Percentiles rank a stretch among this genome's conserved stretches.
Evolutionary conservation across 2,113 vertebrate species (phyloP).

Genomic region (Calonectris borealis): DNA sequence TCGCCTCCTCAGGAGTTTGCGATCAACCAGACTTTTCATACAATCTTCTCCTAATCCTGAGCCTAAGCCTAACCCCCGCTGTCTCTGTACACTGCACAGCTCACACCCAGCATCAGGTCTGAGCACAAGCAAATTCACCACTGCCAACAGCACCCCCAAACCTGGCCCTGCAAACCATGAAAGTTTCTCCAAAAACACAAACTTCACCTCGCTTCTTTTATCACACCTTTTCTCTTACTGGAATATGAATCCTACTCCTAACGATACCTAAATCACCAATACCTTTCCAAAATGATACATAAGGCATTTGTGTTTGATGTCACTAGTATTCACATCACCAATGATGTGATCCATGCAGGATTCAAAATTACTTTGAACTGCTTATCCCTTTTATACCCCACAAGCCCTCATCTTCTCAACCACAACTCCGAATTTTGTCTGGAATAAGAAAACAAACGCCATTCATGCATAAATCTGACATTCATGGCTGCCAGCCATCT

Average conservation of each 20-base stretch:
- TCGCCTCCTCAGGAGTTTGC: fast-evolving
- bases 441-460: background rate
- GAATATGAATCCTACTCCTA: background rate
- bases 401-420: background rate
- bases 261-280: background rate
- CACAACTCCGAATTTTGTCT: background rate
- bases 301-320: background rate
- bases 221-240: background rate
- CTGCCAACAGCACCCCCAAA: background rate
- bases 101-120: background rate
- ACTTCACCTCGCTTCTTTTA: background rate
- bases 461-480: background rate
- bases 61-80: background rate
- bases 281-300: background rate
- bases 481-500: background rate
- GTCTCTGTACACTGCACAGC: background rate
- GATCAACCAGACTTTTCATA: background rate
- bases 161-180: background rate
- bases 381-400: background rate
- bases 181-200: background rate
- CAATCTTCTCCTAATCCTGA: background rate
- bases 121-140: background rate
- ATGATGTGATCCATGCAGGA: background rate
- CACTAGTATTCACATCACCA: background rate
- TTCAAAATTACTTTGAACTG: background rate